Percentiles rank a stretch among this genome's conserved stretches.
Evolutionary conservation across 2,797 vertebrate genomes (phyloP).

Genomic region (Pseudomugil gertrudae): DNA sequence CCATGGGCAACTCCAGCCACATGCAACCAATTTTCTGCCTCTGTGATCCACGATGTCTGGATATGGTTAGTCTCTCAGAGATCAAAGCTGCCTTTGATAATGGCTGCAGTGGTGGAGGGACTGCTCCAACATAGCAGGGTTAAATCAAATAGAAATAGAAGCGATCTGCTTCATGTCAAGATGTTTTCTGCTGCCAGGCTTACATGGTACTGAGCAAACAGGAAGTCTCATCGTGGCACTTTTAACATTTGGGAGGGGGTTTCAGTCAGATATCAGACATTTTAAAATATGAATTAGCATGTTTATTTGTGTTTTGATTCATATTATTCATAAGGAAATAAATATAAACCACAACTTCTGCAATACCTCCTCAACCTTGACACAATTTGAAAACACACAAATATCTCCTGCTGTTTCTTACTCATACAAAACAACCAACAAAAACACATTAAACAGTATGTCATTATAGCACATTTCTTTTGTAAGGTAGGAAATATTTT

Average conservation of each 20-base stretch:
- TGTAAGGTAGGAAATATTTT: not conserved
- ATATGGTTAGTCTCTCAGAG: slow-evolving; percentile 91
- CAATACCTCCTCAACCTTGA: slow-evolving; percentile 1
- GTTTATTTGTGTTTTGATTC: not conserved
- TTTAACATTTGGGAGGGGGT: slow-evolving; percentile 41
- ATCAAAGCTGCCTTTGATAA: slow-evolving; percentile 93
- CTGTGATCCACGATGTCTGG: slow-evolving; percentile 88
- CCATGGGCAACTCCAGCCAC: slow-evolving; percentile 85
- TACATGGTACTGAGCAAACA: slow-evolving; percentile 61
- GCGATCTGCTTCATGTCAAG: slow-evolving; percentile 83
- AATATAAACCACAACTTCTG: slow-evolving; percentile 5
- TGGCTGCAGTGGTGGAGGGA: slow-evolving; percentile 85
- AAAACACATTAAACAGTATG: slow-evolving; percentile 11
- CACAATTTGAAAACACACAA: slow-evolving; percentile 13
- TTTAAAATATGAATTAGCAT: not conserved
- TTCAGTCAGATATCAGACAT: slow-evolving; percentile 38
- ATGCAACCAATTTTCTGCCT: slow-evolving; percentile 91
- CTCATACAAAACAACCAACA: not conserved
- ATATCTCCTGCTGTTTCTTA: not conserved
- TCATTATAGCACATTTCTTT: slow-evolving; percentile 11
- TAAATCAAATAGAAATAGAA: slow-evolving; percentile 82
- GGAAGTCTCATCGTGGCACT: slow-evolving; percentile 55
- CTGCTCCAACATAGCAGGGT: slow-evolving; percentile 70
- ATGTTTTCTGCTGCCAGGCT: slow-evolving; percentile 73
- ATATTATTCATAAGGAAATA: not conserved